Conservation (phyloP, 2,113 vertebrate species). For the Dasyprocta punctata region DNA sequence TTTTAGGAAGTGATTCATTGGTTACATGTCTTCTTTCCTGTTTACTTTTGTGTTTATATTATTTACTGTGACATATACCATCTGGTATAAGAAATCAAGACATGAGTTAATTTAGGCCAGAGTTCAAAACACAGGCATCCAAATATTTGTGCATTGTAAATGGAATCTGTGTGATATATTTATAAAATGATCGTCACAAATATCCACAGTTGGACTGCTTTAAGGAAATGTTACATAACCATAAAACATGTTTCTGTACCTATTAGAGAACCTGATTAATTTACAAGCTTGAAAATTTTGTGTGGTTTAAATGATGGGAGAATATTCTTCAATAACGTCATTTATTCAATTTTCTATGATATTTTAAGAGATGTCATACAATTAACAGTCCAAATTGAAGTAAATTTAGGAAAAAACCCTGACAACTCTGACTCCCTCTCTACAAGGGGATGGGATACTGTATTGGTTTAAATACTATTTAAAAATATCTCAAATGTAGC, state of each 20-base stretch:
- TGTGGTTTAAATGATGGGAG: background rate
- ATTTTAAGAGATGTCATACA: background rate
- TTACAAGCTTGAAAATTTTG: background rate
- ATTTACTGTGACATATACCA: conserved; percentile 34
- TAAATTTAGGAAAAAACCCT: conserved; percentile 8
- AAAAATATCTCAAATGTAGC: background rate
- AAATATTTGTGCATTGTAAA: conserved; percentile 68
- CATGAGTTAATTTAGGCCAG: conserved; percentile 25
- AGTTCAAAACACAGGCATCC: conserved; percentile 59
- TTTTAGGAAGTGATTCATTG: conserved; percentile 42
- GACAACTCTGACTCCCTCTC: background rate
- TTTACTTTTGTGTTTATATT: conserved; percentile 56
- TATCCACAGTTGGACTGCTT: background rate
- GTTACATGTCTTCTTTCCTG: conserved; percentile 57
- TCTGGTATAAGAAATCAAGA: conserved; percentile 61
- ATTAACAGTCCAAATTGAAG: background rate
- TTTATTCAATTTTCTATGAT: background rate
- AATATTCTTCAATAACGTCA: background rate
- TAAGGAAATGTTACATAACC: background rate
- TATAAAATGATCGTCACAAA: conserved; percentile 3
- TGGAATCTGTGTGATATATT: conserved; percentile 36
- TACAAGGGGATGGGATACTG: background rate
- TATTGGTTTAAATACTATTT: background rate
- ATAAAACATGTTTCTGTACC: background rate
- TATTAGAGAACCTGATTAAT: background rate